Conservation (phyloP, 2,888 invertebrate species). For the Ormyrus labotus region DNA sequence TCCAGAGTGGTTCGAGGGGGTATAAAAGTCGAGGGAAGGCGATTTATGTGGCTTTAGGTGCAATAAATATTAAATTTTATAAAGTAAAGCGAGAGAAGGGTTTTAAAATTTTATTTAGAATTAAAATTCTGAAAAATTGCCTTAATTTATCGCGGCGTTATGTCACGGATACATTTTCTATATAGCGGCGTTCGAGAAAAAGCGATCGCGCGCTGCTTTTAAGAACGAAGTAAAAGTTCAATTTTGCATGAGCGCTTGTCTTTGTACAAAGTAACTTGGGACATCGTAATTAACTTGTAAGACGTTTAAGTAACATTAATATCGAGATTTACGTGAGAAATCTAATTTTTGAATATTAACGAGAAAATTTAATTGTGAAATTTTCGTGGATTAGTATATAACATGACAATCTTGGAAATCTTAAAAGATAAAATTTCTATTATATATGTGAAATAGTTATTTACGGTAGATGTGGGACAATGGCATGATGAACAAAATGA, state of each 20-base stretch:
- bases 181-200: background rate
- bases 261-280: background rate
- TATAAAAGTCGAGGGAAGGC: no score
- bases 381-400: no score
- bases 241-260: constrained; percentile 22
- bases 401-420: no score
- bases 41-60: no score
- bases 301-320: no score
- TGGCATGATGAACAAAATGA: constrained; percentile 29
- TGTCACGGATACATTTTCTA: constrained; percentile 11
- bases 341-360: no score
- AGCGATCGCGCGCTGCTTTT: constrained; percentile 14
- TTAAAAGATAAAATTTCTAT: no score
- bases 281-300: background rate
- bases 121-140: background rate
- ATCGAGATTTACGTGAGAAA: no score
- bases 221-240: constrained; percentile 1
- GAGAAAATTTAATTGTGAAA: no score
- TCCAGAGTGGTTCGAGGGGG: no score
- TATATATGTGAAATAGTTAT: no score
- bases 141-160: background rate
- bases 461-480: constrained; percentile 17
- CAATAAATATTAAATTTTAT: no score
- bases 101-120: background rate
- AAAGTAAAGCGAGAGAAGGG: background rate